phyloP scores from a whole-genome alignment of 2,888 invertebrate species.

The Caenorhabditis panamensis region DNA sequence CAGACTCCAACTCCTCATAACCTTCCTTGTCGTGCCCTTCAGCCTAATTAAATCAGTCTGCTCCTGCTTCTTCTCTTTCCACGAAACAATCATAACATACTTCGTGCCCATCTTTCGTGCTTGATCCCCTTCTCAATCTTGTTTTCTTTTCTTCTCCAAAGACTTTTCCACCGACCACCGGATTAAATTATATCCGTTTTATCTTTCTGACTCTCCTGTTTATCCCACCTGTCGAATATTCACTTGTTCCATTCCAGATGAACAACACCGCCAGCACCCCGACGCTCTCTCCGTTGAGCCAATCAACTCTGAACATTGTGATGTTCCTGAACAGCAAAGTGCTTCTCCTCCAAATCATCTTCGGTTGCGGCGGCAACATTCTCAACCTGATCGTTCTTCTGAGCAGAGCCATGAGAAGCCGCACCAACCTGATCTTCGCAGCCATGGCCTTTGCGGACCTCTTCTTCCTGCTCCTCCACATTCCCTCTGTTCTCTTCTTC shows the following conservation, averaged over 20 bases:
- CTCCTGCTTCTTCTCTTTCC: background rate
- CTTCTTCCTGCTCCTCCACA: slow-evolving; percentile 67
- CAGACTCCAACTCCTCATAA: background rate
- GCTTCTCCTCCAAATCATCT: slow-evolving; percentile 66
- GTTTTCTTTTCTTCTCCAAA: too few species aligned
- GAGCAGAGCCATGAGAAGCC: slow-evolving; percentile 69
- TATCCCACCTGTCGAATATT: background rate
- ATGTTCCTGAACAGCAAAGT: slow-evolving; percentile 64
- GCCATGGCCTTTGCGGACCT: slow-evolving; percentile 75
- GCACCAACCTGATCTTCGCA: slow-evolving; percentile 75
- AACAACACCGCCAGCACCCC: slow-evolving; percentile 22
- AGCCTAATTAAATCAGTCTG: slow-evolving; percentile 7
- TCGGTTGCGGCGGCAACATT: slow-evolving; percentile 72
- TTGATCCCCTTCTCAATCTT: background rate
- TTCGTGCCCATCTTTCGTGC: background rate
- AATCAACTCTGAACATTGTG: slow-evolving; percentile 34
- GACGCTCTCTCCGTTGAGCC: slow-evolving; percentile 7
- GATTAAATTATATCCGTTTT: background rate
- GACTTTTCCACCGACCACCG: background rate
- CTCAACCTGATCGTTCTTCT: slow-evolving; percentile 73
- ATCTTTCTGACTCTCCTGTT: background rate
- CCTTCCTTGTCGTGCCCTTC: background rate
- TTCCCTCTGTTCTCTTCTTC: slow-evolving; percentile 65
- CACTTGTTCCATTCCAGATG: slow-evolving; percentile 9
- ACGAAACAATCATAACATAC: background rate